Base-by-base conservation (phyloP, 2,797 vertebrate genomes). In the Discoglossus pictus region DNA sequence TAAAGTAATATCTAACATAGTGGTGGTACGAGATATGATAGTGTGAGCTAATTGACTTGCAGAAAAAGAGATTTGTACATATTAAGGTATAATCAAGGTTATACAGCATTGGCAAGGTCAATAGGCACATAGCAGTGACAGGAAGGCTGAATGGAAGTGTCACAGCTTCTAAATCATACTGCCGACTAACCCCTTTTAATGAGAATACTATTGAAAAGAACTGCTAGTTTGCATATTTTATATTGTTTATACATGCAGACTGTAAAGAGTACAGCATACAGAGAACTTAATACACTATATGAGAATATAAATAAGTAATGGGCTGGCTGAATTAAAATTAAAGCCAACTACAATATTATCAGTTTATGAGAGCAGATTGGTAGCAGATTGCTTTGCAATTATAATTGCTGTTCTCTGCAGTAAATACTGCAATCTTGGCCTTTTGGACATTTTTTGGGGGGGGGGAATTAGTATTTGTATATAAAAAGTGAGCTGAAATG, bases 1-100 rank as follows among this genome's bases (percentile, higher is more conserved):
- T 62, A 59, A 34, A 79, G 23, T 76, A 47, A 68, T 79, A 64
- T 68, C 31, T 81, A 47, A 79, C 65, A 77, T 77, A 75, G 47
- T 65, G 12, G 52, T 20, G 27, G 24, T 27, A 43, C 23, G 16
- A 65, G 68, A 40, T 59, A 64, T 59, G 68, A 71, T 71, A 53
- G 53, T 21, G 10, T 16, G 68, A 58, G 46, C 53, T 71, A 71
- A 71, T 71, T 71, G 61, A 71, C 53, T 59, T 17, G 27, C 61
- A 50, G 68, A 38, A 71, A 71, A 71, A 65, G 61, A 64, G 61
- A 71, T 71, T 71, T 64, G 61, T 71, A 71, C 68, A 65, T 71
- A 71, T 71, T 71, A 71, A 71, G 54, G 68, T 46, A 59, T 71
- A 71, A 71, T 71, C 61, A 71, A 71, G 68, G 68, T 71, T 65